Evolutionary conservation across 2,888 invertebrate species (phyloP), one percentile per base, ranked within the genome.

Genomic region (Drosophila anceps): DNA sequence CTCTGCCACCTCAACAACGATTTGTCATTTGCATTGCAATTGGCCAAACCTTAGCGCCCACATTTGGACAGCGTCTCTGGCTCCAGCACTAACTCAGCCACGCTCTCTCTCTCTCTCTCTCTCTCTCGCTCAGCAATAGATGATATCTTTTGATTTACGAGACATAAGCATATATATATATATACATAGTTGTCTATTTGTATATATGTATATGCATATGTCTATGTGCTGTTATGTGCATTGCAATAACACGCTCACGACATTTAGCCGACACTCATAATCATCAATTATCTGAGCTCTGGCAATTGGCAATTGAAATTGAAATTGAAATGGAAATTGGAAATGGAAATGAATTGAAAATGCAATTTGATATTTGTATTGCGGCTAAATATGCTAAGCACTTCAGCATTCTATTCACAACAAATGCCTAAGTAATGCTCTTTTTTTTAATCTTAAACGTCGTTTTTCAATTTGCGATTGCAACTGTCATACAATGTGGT

Each of bases 281-380:
- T 84, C 85, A 87, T 84, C 88, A 84, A 87, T 84, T 87, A 87
- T 87, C 84, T 73, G 60, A 66, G 69, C 84, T 80, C 68, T 58
- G 76, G 57, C 76, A 67, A 77, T 77, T 74, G 58, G 37, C 51
- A 74, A 68, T 73, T 37, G 62, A 46, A 68, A 43, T 57, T 43
- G 24, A 33, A 65, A 54, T 59, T 48, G 43, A 37, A 58, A 60
- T 60, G 29, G 41, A 59, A 61, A 61, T 61, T 57, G 24, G 27
- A 55, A 60, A 58, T 63, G 15, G 33, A 41, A 67, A 71, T 50
- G 37, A 50, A 55, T 60, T 59, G 18, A 13, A 73, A 71, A 70
- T 81, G 76, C 70, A 48, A 64, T 60, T 61, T 39, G 64, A n/a
- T 31, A 65, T 50, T 37, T 46, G 44, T 13, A 27, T 54, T 39